Conservation (phyloP, 2,797 vertebrate species). For the Arrhamphus sclerolepis region DNA sequence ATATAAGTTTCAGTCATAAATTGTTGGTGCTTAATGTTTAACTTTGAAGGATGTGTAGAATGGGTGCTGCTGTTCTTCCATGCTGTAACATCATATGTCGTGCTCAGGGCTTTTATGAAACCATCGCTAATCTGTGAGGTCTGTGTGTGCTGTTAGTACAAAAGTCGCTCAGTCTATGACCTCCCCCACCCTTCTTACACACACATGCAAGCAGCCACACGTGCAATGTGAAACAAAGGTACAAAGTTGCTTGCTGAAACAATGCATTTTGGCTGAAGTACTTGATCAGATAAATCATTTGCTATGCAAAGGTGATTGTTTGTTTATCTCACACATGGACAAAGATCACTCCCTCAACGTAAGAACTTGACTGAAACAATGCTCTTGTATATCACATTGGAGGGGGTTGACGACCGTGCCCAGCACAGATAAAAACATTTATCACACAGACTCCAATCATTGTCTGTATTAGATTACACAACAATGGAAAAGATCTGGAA, state of each 20-base stretch:
- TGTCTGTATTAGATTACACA: slow-evolving; percentile 58
- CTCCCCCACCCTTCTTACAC: background rate
- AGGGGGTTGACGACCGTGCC: slow-evolving; percentile 37
- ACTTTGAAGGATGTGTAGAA: slow-evolving; percentile 25
- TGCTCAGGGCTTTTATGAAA: slow-evolving; percentile 47
- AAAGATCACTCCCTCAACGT: slow-evolving; percentile 31
- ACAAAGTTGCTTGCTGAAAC: slow-evolving; percentile 4
- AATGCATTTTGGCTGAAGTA: background rate
- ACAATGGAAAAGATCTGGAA: slow-evolving; percentile 59
- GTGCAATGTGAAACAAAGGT: slow-evolving; percentile 12
- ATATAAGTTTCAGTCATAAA: too few relatives aligned
- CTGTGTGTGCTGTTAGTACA: slow-evolving; percentile 25
- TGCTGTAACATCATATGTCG: slow-evolving; percentile 34
- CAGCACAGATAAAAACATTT: slow-evolving; percentile 52
- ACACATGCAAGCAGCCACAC: background rate
- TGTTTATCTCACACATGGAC: slow-evolving; percentile 34
- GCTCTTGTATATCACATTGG: slow-evolving; percentile 40
- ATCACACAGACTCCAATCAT: slow-evolving; percentile 35
- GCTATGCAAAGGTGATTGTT: slow-evolving; percentile 5
- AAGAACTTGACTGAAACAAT: slow-evolving; percentile 27
- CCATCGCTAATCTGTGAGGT: slow-evolving; percentile 39
- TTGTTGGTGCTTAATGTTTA: slow-evolving; percentile 61
- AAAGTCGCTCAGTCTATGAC: slow-evolving; percentile 19
- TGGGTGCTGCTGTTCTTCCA: slow-evolving; percentile 14
- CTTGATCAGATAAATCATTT: slow-evolving; percentile 9